Conservation (phyloP, 2,113 vertebrate genomes). For the Thinocorus orbignyianus region DNA sequence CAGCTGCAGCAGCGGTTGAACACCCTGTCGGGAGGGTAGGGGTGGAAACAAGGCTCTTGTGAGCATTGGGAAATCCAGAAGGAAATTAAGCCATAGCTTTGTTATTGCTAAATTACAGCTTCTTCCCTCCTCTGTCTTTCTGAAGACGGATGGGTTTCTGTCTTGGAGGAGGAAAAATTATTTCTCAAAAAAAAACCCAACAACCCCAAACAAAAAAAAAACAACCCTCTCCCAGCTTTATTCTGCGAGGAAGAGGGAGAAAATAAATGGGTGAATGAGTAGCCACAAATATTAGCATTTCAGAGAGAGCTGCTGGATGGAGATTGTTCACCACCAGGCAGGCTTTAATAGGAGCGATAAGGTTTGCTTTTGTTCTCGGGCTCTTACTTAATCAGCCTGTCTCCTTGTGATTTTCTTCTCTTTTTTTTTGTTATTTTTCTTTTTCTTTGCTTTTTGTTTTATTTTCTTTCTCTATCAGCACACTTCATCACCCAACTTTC, state of each 20-base stretch:
- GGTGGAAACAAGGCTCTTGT: rapidly evolving
- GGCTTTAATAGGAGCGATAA: constrained; percentile 56
- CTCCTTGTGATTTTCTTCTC: not conserved
- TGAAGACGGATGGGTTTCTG: not conserved
- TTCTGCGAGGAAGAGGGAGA: not conserved
- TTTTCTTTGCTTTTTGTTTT: too few species aligned
- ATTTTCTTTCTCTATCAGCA: not conserved
- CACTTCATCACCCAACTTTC: constrained; percentile 39
- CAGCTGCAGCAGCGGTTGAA: not conserved
- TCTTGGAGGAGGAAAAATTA: not conserved
- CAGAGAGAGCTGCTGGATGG: constrained; percentile 18
- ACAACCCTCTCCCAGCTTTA: not conserved
- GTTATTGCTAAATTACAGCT: not conserved
- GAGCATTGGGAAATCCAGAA: not conserved
- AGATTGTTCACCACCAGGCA: constrained; percentile 17
- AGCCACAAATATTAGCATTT: constrained; percentile 52
- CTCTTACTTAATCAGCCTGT: constrained; percentile 42
- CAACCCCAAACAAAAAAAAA: not conserved
- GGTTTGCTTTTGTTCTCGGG: constrained; percentile 57
- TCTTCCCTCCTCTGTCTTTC: not conserved
- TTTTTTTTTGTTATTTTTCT: too few species aligned
- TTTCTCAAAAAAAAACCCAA: not conserved
- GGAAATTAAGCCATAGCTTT: not conserved
- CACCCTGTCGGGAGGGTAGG: rapidly evolving
- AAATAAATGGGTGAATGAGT: not conserved